Evolutionary conservation across 2,113 vertebrate species (phyloP).

Genomic region (Vulpes ferrilata): DNA sequence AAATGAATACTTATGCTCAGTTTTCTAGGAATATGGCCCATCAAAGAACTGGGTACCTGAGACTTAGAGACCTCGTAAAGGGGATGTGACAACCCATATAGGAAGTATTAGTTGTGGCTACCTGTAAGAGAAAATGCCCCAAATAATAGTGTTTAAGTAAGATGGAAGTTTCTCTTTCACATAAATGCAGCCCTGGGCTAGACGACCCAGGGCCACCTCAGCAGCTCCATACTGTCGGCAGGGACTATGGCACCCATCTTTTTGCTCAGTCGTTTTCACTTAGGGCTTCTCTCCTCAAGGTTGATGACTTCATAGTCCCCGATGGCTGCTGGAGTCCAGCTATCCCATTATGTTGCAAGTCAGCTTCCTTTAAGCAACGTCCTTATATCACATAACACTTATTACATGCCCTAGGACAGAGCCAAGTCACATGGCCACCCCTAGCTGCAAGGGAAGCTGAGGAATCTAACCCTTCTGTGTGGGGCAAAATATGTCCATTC

Average conservation of each 20-base stretch:
- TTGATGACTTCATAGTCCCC: not conserved
- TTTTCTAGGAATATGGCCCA: constrained; percentile 19
- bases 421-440: not conserved
- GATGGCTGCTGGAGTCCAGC: not conserved
- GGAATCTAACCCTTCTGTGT: not conserved
- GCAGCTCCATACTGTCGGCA: not conserved
- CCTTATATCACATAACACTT: not conserved
- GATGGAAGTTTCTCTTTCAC: not conserved
- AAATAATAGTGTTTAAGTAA: not conserved
- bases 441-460: not conserved
- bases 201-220: not conserved
- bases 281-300: not conserved
- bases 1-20: not conserved
- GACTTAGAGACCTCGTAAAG: not conserved
- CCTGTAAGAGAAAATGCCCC: not conserved
- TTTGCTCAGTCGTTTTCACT: not conserved
- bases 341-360: not conserved
- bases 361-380: not conserved
- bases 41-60: not conserved
- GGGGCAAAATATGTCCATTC: not conserved
- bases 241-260: not conserved
- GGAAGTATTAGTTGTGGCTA: not conserved
- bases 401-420: not conserved
- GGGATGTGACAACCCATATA: not conserved
- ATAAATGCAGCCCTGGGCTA: not conserved